Evolutionary conservation across 2,888 invertebrate genomes (phyloP), one percentile per base, ranked within the genome.

Genomic region (Ormyrus labotus): DNA sequence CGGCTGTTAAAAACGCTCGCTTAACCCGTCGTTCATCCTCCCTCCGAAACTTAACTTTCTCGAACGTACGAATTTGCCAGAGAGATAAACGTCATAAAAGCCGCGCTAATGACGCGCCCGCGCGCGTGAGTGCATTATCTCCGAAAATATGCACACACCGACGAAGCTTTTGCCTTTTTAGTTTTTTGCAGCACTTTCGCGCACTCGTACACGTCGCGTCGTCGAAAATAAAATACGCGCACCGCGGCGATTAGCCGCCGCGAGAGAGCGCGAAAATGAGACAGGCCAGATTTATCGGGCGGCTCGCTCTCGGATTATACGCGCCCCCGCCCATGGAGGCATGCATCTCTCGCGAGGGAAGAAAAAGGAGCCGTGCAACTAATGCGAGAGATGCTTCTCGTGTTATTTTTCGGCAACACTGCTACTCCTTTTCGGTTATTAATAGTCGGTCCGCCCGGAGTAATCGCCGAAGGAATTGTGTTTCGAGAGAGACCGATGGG

Each of bases 341-440:
- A 65, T 65, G 6, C 74, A 65, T 58, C 10, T 48, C 50, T 9
- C 70, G 47, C 60, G 34, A 34, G 34, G 34, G 34, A 19, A 19
- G 34, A 34, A 34, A 34, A 34, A 34, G 34, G 34, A 34, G 34
- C 34, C 34, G 4, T 11, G 10, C 11, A 13, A 13, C 72, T 47
- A 48, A 64, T 55, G 7, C 72, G 55, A 13, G 67, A 67, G 67
- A 67, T 67, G 74, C 74, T 75, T 60, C 60, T 53, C 68, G 68
- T 74, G 61, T 75, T 53, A 10, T 34, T 34, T 34, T 34, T 68
- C 11, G 47, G 53, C 48, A 10, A 8, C 19, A 9, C 1, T 34
- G 60, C 68, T 50, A 50, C 55, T 61, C 6, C 47, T 47, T 76
- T 69, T 63, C 73, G 65, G 13, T 53, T 11, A 60, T 69, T 69